Conservation (phyloP, 2,797 vertebrate species). For the Rhabdophis nuchalis region DNA sequence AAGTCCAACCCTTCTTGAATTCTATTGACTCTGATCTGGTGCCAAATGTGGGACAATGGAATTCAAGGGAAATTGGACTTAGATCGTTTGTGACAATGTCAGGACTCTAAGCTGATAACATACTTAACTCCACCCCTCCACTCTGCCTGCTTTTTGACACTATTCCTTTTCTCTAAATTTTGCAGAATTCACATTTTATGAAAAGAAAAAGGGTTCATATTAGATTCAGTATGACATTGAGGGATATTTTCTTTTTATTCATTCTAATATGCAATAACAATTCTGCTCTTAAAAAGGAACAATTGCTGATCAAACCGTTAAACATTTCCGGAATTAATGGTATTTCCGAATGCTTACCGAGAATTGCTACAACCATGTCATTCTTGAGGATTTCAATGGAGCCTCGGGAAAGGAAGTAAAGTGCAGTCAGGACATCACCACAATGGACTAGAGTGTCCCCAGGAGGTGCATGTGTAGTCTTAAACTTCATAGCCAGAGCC, state of each 20-base stretch:
- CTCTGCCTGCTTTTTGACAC: neutral
- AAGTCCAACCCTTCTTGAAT: neutral
- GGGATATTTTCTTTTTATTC: neutral
- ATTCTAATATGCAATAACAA: neutral
- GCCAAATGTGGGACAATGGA: neutral
- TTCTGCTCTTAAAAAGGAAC: neutral
- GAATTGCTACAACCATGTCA: constrained; percentile 95
- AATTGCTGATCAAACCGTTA: neutral
- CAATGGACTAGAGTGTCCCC: constrained; percentile 95
- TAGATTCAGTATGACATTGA: neutral
- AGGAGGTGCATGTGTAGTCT: constrained; percentile 92
- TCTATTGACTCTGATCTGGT: neutral
- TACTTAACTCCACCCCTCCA: neutral
- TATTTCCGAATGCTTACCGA: constrained; percentile 85
- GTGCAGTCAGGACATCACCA: constrained; percentile 92
- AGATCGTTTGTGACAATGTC: neutral
- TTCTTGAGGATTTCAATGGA: constrained; percentile 98
- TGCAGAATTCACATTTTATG: neutral
- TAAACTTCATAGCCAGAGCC: constrained; percentile 97
- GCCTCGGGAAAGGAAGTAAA: constrained; percentile 94
- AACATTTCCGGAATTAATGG: neutral
- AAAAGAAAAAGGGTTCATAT: constrained; percentile 1
- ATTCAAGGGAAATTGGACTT: neutral
- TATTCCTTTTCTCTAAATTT: constrained; percentile 5
- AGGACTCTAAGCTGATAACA: neutral